Evolutionary conservation across 2,113 vertebrate genomes (phyloP).

Genomic region (Girardinichthys multiradiatus): DNA sequence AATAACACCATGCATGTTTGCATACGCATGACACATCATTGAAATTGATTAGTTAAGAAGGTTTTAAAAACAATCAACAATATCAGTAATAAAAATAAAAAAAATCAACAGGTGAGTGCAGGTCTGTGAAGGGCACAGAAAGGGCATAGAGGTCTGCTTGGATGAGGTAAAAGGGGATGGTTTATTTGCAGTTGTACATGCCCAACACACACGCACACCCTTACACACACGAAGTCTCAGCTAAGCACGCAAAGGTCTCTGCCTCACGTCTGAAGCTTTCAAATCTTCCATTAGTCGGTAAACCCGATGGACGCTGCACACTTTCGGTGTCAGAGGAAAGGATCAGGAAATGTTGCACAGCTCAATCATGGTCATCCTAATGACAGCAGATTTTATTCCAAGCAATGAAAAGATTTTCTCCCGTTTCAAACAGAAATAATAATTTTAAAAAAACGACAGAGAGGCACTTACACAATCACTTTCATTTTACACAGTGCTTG

Average conservation of each 20-base stretch:
- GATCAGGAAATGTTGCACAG: conserved; percentile 35
- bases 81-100: conserved; percentile 23
- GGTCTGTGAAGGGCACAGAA: conserved; percentile 39
- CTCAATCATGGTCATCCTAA: conserved; percentile 44
- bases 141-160: conserved; percentile 34
- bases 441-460: conserved; percentile 37
- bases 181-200: conserved; percentile 70
- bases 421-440: neutral
- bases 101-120: conserved; percentile 54
- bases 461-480: conserved; percentile 73
- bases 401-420: conserved; percentile 44
- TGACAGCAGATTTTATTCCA: conserved; percentile 64
- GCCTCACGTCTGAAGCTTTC: conserved; percentile 26
- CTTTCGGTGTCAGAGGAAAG: neutral
- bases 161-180: conserved; percentile 46
- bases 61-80: conserved; percentile 29
- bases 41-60: conserved; percentile 53
- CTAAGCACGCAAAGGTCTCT: conserved; percentile 31
- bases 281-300: neutral
- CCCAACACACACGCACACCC: conserved; percentile 37
- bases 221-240: conserved; percentile 2
- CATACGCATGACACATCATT: conserved; percentile 60
- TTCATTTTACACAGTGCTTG: conserved; percentile 54
- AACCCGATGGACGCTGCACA: neutral
- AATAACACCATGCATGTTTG: conserved; percentile 72